A percentile compares a stretch with the other conserved stretches of the same genome.
phyloP scores from a whole-genome alignment of 2,113 vertebrate species.

The Panurus biarmicus region DNA sequence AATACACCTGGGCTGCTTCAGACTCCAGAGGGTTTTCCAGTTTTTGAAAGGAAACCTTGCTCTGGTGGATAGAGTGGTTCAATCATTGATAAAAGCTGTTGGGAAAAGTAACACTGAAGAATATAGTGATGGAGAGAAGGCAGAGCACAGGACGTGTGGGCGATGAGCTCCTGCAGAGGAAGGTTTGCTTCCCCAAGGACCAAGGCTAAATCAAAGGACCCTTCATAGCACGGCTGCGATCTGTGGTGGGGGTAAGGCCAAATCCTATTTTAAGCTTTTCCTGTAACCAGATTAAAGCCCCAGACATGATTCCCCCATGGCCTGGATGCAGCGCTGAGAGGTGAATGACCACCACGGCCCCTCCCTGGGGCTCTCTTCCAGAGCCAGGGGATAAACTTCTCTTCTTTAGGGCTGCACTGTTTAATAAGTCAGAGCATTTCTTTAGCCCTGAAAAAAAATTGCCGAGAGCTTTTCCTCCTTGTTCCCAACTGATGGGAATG shows the following conservation, averaged over 20 bases:
- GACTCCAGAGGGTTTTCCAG: neutral
- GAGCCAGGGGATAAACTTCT: neutral
- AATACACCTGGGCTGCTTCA: neutral
- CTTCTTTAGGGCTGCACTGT: neutral
- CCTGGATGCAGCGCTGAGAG: neutral
- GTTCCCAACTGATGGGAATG: rapidly evolving
- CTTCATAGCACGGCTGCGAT: neutral
- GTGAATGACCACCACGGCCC: neutral
- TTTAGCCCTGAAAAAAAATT: neutral
- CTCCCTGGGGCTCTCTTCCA: neutral
- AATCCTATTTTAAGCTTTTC: neutral
- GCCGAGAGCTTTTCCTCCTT: neutral
- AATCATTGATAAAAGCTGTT: neutral
- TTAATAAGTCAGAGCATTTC: neutral
- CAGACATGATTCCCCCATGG: neutral
- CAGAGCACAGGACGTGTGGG: neutral
- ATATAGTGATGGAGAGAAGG: rapidly evolving
- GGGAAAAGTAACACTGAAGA: neutral
- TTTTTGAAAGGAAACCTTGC: neutral
- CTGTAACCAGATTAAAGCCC: neutral
- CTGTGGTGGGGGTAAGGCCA: neutral
- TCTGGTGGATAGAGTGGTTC: neutral
- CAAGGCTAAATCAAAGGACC: neutral
- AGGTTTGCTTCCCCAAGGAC: neutral
- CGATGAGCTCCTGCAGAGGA: neutral